Evolutionary conservation across 2,888 invertebrate genomes (phyloP), one percentile per base, ranked within the genome.

Genomic region (Trissoscelio sp.): DNA sequence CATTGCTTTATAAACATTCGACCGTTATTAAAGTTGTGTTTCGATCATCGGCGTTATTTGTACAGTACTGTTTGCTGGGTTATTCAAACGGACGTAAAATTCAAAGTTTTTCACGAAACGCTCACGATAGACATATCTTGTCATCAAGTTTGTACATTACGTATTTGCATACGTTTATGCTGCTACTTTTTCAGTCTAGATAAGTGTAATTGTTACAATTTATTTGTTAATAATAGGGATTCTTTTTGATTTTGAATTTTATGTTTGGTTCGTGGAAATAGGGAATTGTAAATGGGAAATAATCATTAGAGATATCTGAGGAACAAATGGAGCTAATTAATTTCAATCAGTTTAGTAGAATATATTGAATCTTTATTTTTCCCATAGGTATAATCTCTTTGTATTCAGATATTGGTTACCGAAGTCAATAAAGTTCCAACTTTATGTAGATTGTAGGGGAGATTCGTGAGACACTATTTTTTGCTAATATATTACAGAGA

Each of bases 1-100:
- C 66, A 64, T 70, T 69, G 64, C 64, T 74, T 80, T 70, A 66
- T 53, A 62, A 80, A 80, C 66, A 75, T 48, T 67, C 31, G 34
- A 11, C 20, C 42, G 16, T 53, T 64, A 66, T 66, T 51, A 24
- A 66, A 51, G 46, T 58, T 39, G 39, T 34, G 58, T 53, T 51
- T 67, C 55, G 55, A 22, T 58, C 60, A 37, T 46, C 16, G 20
- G 24, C 28, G 11, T 37, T 70, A 42, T 80, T 80, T 80, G 51
- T 22, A 42, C 58, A 58, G 53, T 4, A 14, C 16, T 75, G 75
- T 80, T 80, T 75, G 70, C 24, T n/a, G 7, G 53, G 74, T 72
- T 64, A 55, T 80, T 75, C 57, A 66, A 80, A 66, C 9, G 48
- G 14, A 62, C 48, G 55, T 74, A 28, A 57, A 74, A 58, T 70